These are phyloP conservation scores for Pseudomyrmex flavicornis DNA, from an alignment of 1,140 invertebrate genomes.

Conservation along the genomic window DNA sequence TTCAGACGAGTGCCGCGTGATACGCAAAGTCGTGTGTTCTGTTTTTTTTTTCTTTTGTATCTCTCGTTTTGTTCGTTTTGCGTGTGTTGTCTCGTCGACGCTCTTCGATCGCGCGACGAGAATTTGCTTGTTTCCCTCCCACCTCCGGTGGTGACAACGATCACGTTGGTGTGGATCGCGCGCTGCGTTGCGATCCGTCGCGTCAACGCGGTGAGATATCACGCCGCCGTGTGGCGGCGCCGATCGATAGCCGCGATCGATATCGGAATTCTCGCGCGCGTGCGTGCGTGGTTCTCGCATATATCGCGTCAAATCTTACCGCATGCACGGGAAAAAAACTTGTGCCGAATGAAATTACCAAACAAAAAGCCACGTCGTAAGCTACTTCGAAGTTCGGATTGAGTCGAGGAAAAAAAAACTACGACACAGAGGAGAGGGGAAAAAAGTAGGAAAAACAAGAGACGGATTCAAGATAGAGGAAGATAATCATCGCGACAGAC, in stretches of 20 bases:
- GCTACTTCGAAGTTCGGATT: constrained; percentile 39
- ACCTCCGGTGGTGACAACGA: neutral
- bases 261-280: constrained; percentile 35
- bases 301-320: too few species aligned
- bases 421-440: neutral
- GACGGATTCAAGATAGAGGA: constrained; percentile 44
- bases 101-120: constrained; percentile 5
- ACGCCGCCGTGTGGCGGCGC: constrained; percentile 8
- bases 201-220: constrained; percentile 48
- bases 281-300: neutral
- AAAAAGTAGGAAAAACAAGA: neutral
- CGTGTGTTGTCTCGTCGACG: too few species aligned
- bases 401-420: neutral
- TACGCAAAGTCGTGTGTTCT: constrained; percentile 17
- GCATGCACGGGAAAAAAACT: constrained; percentile 53
- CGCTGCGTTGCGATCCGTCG: neutral
- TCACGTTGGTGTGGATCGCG: constrained; percentile 43
- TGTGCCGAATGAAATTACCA: constrained; percentile 35
- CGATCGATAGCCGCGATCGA: constrained; percentile 51
- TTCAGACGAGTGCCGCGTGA: neutral
- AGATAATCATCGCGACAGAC: constrained; percentile 26
- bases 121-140: neutral
- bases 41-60: neutral
- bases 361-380: constrained; percentile 53
- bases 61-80: too few species aligned